Conservation (phyloP, 2,797 vertebrate species). For the Cichlasoma orientale region DNA sequence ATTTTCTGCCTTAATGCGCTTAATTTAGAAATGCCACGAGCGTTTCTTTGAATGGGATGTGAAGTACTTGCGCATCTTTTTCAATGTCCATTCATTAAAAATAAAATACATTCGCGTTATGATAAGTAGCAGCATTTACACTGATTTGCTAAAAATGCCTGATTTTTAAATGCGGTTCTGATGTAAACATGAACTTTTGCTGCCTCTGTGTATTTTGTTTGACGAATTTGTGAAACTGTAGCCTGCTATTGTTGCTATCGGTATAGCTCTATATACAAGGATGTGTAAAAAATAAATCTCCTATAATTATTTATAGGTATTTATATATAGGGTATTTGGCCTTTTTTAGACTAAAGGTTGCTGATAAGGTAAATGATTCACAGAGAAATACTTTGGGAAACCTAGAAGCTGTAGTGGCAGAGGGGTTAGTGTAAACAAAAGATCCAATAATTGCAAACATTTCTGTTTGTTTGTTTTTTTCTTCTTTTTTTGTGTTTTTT, state of each 20-base stretch:
- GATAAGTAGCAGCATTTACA: neutral
- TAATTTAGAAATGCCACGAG: neutral
- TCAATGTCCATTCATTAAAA: constrained; percentile 21
- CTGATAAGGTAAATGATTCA: constrained; percentile 60
- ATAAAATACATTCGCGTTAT: neutral
- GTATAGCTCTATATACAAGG: neutral
- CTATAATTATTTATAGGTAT: neutral
- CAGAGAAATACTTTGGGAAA: constrained; percentile 34
- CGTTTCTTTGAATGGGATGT: rapidly evolving
- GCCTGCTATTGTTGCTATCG: neutral
- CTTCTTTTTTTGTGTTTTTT: neutral
- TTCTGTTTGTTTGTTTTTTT: neutral
- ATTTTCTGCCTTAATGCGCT: neutral
- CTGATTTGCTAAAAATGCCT: neutral
- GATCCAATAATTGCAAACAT: neutral
- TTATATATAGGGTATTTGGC: neutral
- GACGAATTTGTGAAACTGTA: neutral
- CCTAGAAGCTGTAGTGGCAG: constrained; percentile 5
- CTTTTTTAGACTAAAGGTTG: neutral
- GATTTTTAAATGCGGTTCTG: constrained; percentile 9
- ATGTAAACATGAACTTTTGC: neutral
- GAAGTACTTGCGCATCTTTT: neutral
- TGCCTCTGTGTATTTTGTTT: neutral
- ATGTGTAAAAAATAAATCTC: constrained; percentile 9
- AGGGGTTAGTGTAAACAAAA: constrained; percentile 44